Evolutionary conservation across 1,140 invertebrate species (phyloP), one percentile per base, ranked within the genome.

Genomic region (Schlechtendalia chinensis): DNA sequence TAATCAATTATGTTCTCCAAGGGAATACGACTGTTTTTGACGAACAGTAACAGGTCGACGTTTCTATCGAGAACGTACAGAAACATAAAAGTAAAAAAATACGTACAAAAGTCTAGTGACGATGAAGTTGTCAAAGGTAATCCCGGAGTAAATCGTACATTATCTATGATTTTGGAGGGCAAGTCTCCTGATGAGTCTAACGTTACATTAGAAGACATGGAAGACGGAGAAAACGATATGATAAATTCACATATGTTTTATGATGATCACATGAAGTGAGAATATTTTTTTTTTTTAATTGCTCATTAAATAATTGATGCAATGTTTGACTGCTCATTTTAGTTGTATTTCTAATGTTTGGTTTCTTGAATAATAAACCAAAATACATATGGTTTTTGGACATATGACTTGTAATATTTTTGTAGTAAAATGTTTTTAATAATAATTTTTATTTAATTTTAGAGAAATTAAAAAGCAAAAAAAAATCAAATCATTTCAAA

Each of bases 401-500:
- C 27, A 12, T 14, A 16, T 11, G 11, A 39, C 32, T 39, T 3
- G 32, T 8, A 4, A 39, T 3, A 4, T 39, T 72, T 54, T 24
- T 3, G n/a, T 27, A 27, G 5, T 4, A 65, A n/a, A 22, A 22
- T 14, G 16, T 10, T 11, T 65, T 29, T 63, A 63, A 63, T 19
- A 0, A 29, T 16, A n/a, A n/a, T 63, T n/a, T 65, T 65, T 65
- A 61, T 53, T 53, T 63, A 16, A n/a, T 81, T 74, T 27, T 29
- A 81, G 81, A 5, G 63, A 58, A 47, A n/a, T 58, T 3, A 19
- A 47, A 27, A 61, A 74, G 32, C 65, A 63, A 74, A 32, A 63
- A 32, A 1, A 45, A 50, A 10, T 29, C 14, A 74, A 72, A 32
- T 65, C 81, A 45, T 72, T 83, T 63, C 47, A 81, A 50, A 83